Evolutionary conservation across 1,140 invertebrate species (phyloP).

Genomic region (Sycophila sp.): DNA sequence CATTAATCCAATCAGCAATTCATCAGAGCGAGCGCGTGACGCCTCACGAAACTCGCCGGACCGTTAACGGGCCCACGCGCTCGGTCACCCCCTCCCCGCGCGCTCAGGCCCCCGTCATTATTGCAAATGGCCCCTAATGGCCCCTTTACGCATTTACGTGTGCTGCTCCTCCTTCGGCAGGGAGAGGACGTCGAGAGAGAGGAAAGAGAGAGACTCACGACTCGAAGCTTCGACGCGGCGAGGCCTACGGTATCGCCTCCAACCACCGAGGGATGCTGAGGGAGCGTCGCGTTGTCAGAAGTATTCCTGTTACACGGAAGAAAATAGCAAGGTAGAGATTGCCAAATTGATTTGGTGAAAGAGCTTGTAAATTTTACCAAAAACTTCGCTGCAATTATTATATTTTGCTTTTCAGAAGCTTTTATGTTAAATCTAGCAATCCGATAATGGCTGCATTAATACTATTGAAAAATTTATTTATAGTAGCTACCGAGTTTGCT

Average conservation of each 20-base stretch:
- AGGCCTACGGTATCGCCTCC: background rate
- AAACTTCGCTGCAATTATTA: too few species aligned
- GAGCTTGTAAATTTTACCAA: too few species aligned
- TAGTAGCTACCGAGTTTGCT: too few species aligned
- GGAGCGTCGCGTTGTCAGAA: too few species aligned
- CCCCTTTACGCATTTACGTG: slow-evolving; percentile 15
- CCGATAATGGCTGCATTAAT: too few species aligned
- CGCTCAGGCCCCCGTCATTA: slow-evolving; percentile 6
- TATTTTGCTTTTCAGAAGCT: too few species aligned
- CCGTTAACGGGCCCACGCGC: slow-evolving; percentile 1
- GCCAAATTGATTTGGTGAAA: too few species aligned
- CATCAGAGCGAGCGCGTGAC: slow-evolving; percentile 6
- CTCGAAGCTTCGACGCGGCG: background rate
- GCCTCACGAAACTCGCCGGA: background rate
- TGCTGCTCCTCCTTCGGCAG: background rate
- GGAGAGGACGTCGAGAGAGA: background rate
- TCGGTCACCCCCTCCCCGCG: background rate
- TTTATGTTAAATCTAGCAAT: too few species aligned
- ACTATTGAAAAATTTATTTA: too few species aligned
- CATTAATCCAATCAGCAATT: slow-evolving; percentile 19
- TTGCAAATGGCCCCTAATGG: slow-evolving; percentile 18
- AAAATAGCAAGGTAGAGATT: too few species aligned
- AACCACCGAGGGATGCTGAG: too few species aligned
- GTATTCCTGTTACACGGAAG: too few species aligned
- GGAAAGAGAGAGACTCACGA: background rate